Evolutionary conservation across 2,888 invertebrate species (phyloP), one percentile per base, ranked within the genome.

Genomic region (Erebia ligea): DNA sequence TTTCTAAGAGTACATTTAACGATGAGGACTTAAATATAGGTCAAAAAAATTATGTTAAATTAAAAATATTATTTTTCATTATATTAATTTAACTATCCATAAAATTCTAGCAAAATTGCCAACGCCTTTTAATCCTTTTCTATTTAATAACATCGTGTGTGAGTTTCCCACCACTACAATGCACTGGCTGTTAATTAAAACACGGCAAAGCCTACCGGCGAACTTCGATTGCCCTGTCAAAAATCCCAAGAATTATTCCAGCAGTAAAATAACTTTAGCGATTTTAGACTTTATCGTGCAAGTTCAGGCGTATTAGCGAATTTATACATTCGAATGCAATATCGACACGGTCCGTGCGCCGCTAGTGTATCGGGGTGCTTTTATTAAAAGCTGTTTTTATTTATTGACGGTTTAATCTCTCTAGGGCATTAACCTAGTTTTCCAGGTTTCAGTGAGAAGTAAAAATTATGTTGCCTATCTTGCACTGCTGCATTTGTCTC

Each of bases 181-280:
- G 25, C 62, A 50, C 21, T 50, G 25, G 86, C 84, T 89, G 90
- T 91, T 92, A 92, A 93, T 92, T 92, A 92, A 91, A 86, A 82
- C 87, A 81, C 83, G 84, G 86, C 86, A 82, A 56, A 65, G 65
- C 65, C 65, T 65, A 65, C 45, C 56, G 65, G 17, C 65, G 65
- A 65, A 92, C 90, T 92, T 92, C 92, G 91, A 93, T 92, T 92
- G 91, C 89, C 86, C 93, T 92, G 92, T 93, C 92, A 93, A 93
- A 93, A 92, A 93, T 91, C 89, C 90, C 86, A 92, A 92, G 92
- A 92, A 92, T 92, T 92, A 93, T 92, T 89, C 87, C 85, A 83
- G 85, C 83, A 86, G 88, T 88, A 85, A 88, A 92, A 91, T 92
- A 92, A 92, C 88, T 92, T 90, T 84, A 83, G 83, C 90, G 87